Base-by-base conservation (phyloP, 2,797 vertebrate species). In the Gymnoscopelus microlampas region DNA sequence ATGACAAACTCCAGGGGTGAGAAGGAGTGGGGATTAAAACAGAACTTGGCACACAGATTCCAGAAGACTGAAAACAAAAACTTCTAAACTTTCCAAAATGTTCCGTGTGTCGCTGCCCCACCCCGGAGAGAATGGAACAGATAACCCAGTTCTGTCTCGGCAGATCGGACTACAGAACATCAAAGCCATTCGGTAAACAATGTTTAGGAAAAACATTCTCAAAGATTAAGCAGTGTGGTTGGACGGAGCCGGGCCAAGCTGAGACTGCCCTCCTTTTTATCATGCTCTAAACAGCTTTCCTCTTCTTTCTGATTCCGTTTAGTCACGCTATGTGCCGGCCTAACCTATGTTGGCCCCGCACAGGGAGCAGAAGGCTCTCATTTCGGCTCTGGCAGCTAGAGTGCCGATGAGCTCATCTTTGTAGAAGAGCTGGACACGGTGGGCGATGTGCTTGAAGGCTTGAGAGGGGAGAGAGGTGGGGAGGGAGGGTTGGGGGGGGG, bases 361-460 rank as follows among this genome's bases (percentile, higher is more conserved):
- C 82, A 68, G 72, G 72, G 83, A 91, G 88, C 89, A 91, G 83
- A 77, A 88, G 90, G 88, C 89, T 92, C 90, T 89, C 81, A 85
- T 91, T 91, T 91, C 89, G 87, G 80, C 82, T 82, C 87, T 93
- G 92, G 91, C 91, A 92, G 80, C 75, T 35, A 74, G 74, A 81
- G 87, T 80, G 87, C 68, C 73, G 89, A 93, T 93, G 92, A 93
- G 90, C 90, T 93, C 90, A 93, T 91, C 85, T 85, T 87, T 80
- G 68, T 79, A 67, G 84, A 87, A 81, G 81, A 89, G 81, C 90
- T 87, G 87, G 89, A 89, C 88, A 55, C 51, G 74, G 84, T 85
- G 85, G 84, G 83, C 83, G 86, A 90, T 85, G 86, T 67, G 79
- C 87, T 89, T 66, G 19, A 83, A 87, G 84, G 84, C 85, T 90